These are phyloP conservation scores for Anas platyrhynchos DNA, from an alignment of 2,113 vertebrate species.

Conservation along the genomic window DNA sequence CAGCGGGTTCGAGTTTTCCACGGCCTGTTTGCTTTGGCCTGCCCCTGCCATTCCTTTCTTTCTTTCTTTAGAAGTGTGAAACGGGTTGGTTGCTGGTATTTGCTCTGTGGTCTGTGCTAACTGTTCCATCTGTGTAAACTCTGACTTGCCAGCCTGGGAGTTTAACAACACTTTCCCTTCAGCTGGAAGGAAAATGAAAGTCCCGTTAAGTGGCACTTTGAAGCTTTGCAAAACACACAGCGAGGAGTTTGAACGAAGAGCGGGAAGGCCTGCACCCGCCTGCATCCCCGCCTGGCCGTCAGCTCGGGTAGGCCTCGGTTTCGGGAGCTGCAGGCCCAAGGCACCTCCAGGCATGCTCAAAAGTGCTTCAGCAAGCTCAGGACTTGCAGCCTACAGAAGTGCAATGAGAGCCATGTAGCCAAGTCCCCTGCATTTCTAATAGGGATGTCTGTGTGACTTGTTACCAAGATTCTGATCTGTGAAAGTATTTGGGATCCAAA, in stretches of 20 bases:
- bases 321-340: not conserved
- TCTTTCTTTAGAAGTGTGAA: constrained; percentile 88
- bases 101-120: constrained; percentile 82
- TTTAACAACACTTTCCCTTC: constrained; percentile 77
- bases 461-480: not conserved
- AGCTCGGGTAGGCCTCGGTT: accelerated
- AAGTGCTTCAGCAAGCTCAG: not conserved
- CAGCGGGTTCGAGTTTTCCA: constrained; percentile 77
- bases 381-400: not conserved
- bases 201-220: constrained; percentile 75
- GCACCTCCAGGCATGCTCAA: accelerated
- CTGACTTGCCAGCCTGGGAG: constrained; percentile 71
- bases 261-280: not conserved
- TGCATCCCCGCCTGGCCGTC: not conserved
- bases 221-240: constrained; percentile 67
- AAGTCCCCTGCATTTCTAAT: accelerated
- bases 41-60: constrained; percentile 79
- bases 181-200: constrained; percentile 66
- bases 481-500: not conserved
- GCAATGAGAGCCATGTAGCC: accelerated
- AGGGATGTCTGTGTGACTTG: not conserved
- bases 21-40: constrained; percentile 81
- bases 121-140: constrained; percentile 88
- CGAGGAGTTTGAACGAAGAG: not conserved
- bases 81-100: constrained; percentile 83